These are phyloP conservation scores for Orchestia grillus DNA, from an alignment of 1,140 invertebrate genomes.

Conservation along the genomic window DNA sequence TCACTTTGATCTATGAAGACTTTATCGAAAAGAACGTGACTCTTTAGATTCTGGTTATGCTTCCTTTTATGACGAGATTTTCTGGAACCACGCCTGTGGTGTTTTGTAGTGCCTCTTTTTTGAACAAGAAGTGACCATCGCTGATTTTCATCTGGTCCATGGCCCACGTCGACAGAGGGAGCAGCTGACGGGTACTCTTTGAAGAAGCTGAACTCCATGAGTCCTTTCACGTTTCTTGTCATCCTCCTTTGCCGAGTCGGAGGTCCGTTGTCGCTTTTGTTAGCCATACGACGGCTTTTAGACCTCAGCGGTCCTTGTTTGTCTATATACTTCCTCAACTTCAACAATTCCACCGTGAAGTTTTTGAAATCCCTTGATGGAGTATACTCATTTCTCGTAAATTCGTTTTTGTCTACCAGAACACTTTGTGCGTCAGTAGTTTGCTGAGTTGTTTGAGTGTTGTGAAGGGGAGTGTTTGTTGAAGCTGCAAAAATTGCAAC, in stretches of 20 bases:
- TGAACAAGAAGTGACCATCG: not conserved
- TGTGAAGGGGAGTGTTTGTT: not conserved
- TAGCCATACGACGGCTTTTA: not conserved
- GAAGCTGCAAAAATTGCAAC: not conserved
- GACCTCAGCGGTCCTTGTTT: not conserved
- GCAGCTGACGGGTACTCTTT: not conserved
- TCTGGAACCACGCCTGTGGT: not conserved
- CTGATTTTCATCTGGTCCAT: not conserved
- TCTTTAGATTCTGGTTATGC: not conserved
- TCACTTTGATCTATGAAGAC: not conserved
- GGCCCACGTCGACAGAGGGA: not conserved
- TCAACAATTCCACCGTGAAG: not conserved
- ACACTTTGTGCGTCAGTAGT: not conserved
- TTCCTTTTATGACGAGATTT: slow-evolving; percentile 43
- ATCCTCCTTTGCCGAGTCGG: not conserved
- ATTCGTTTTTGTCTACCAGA: not conserved
- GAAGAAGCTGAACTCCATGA: slow-evolving; percentile 26
- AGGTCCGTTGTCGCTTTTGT: not conserved
- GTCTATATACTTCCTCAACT: not conserved
- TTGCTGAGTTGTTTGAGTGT: not conserved
- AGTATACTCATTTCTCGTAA: not conserved
- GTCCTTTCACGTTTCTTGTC: slow-evolving; percentile 21
- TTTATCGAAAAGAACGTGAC: not conserved
- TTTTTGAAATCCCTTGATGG: not conserved
- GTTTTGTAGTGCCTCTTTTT: not conserved